A percentile compares a stretch with the other conserved stretches of the same genome.
phyloP scores from a whole-genome alignment of 2,888 invertebrate species.

The Dasysyrphus albostriatus region DNA sequence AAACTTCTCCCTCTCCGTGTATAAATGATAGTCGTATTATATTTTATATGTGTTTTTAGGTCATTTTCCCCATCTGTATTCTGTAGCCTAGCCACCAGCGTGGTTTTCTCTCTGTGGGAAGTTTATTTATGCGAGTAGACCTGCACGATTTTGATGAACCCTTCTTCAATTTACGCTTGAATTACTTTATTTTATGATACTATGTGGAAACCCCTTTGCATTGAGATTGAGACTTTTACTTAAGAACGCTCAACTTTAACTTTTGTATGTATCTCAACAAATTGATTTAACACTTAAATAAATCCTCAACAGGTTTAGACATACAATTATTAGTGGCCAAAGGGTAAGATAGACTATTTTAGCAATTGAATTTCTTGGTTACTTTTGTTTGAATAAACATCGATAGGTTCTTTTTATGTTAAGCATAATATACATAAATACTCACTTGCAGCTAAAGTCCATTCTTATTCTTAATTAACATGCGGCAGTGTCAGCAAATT shows the following conservation, averaged over 20 bases:
- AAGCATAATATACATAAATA: background rate
- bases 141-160: conserved; percentile 68
- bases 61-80: conserved; percentile 70
- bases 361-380: background rate
- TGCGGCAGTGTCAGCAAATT: conserved; percentile 57
- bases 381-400: background rate
- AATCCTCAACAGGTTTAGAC: background rate
- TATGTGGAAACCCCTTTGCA: conserved; percentile 38
- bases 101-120: conserved; percentile 70
- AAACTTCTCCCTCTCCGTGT: conserved; percentile 19
- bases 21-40: conserved; percentile 23
- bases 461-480: conserved; percentile 48
- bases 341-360: background rate
- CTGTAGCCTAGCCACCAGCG: conserved; percentile 44
- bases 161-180: conserved; percentile 71
- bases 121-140: conserved; percentile 54
- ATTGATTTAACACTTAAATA: conserved; percentile 2
- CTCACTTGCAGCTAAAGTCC: background rate
- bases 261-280: background rate
- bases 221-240: background rate
- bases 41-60: conserved; percentile 73
- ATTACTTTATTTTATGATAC: conserved; percentile 55
- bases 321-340: background rate
- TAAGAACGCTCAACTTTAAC: background rate
- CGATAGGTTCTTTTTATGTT: background rate